Evolutionary conservation across 1,140 invertebrate species (phyloP), one percentile per base, ranked within the genome.

Genomic region (Atta texana): DNA sequence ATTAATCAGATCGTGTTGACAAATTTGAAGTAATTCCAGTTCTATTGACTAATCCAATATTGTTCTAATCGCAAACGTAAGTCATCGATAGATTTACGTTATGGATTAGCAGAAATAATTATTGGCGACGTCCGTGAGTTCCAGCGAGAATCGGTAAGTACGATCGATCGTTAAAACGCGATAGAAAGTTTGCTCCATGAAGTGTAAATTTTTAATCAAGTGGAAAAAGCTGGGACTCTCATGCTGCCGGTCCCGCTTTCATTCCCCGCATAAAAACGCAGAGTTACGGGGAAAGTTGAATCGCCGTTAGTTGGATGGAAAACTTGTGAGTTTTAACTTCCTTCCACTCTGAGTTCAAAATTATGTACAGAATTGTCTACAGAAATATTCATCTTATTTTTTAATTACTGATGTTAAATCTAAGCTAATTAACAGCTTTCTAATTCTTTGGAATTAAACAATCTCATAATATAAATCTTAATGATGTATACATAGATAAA

Each of bases 141-240:
- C 31, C 51, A 72, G 51, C 12, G 55, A 55, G 78, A 59, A 81
- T 87, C 72, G 57, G 24, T 71, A 63, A 80, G 64, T 75, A 85
- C 55, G 16, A 71, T 82, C 77, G 72, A 84, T 80, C 51, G 68
- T 21, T 78, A 64, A 87, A 89, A 78, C 55, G 24, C 72, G 88
- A 71, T 31, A 18, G 31, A 64, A 77, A 78, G 77, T 87, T 87
- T 71, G 57, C 28, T 63, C 53, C n/a, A 24, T 59, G 55, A 80
- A 76, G 53, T 76, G 80, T 63, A 87, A 88, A 90, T 90, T 90
- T 90, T 90, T 90, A 90, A 90, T 90, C 89, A 90, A 51, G 57
- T 31, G 86, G 59, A 82, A 86, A 66, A 76, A 84, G 61, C n/a
- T 57, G 59, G n/a, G n/a, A 24, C 66, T 51, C 82, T 66, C 76